Conservation (phyloP, 2,113 vertebrate species). For the Bujurquina vittata region DNA sequence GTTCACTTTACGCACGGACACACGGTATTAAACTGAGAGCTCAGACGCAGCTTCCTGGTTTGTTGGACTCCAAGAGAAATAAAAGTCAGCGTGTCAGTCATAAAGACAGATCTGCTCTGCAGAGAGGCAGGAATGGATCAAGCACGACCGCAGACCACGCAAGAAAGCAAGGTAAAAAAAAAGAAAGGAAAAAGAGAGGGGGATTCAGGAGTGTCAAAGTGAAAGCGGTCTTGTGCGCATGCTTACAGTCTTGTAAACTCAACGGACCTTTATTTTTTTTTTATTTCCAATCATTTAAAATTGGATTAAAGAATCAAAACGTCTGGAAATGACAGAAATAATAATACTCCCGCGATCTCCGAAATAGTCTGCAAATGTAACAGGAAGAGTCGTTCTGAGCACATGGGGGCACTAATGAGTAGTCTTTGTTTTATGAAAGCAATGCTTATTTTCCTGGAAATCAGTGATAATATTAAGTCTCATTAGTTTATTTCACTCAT, state of each 20-base stretch:
- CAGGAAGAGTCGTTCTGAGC: not conserved
- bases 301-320: not conserved
- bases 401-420: not conserved
- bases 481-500: not conserved
- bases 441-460: not conserved
- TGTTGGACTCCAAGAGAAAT: not conserved
- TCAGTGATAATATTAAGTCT: not conserved
- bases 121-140: constrained; percentile 39
- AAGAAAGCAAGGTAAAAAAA: constrained; percentile 48
- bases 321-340: not conserved
- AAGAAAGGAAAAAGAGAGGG: not conserved
- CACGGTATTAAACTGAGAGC: not conserved
- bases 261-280: not conserved
- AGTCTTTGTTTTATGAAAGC: not conserved
- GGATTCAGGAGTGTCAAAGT: not conserved
- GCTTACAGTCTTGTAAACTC: not conserved
- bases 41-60: constrained; percentile 41
- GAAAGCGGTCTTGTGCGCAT: not conserved
- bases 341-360: not conserved
- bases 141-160: not conserved
- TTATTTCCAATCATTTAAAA: not conserved
- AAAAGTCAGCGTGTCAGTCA: not conserved
- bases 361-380: not conserved
- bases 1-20: not conserved
- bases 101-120: not conserved